Percentiles rank a stretch among this genome's conserved stretches.
Evolutionary conservation across 1,140 invertebrate species (phyloP).

Genomic region (Cherax destructor): DNA sequence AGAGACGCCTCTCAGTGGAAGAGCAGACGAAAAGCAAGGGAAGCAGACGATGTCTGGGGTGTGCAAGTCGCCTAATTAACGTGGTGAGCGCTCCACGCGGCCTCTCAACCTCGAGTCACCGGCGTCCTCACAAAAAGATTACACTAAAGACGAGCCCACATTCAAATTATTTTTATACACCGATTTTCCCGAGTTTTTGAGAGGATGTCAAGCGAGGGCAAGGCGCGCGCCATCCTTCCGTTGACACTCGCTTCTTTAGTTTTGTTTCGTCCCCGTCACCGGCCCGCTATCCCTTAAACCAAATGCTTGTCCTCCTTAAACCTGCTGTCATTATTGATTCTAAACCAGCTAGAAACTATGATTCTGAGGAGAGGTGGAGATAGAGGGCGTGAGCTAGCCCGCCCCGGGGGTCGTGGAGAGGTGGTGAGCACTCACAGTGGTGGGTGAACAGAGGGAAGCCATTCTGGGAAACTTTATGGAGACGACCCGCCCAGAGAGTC

Average conservation of each 20-base stretch:
- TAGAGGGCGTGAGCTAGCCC: too few relatives aligned
- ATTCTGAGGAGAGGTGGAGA: too few relatives aligned
- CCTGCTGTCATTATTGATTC: too few relatives aligned
- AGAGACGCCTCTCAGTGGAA: background rate
- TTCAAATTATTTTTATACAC: conserved; percentile 67
- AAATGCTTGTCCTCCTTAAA: too few relatives aligned
- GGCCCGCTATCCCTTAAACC: background rate
- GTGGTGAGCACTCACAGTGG: background rate
- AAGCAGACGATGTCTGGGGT: conserved; percentile 11
- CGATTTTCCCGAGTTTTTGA: conserved; percentile 66
- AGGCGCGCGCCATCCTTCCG: background rate
- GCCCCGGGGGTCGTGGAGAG: background rate
- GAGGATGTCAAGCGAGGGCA: conserved; percentile 52
- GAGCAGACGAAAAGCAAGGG: conserved; percentile 5
- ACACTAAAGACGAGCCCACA: conserved; percentile 65
- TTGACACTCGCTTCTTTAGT: background rate
- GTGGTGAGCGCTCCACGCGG: conserved; percentile 56
- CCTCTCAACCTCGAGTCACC: conserved; percentile 56
- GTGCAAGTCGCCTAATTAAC: conserved; percentile 46
- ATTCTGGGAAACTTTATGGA: conserved; percentile 6
- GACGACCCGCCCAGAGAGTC: conserved; percentile 6
- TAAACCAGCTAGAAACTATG: too few relatives aligned
- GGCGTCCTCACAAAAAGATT: conserved; percentile 61
- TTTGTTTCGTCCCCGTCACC: conserved; percentile 8
- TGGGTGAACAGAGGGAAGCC: conserved; percentile 1